phyloP scores from a whole-genome alignment of 1,140 invertebrate genomes.

The Chrysomallon squamiferum region DNA sequence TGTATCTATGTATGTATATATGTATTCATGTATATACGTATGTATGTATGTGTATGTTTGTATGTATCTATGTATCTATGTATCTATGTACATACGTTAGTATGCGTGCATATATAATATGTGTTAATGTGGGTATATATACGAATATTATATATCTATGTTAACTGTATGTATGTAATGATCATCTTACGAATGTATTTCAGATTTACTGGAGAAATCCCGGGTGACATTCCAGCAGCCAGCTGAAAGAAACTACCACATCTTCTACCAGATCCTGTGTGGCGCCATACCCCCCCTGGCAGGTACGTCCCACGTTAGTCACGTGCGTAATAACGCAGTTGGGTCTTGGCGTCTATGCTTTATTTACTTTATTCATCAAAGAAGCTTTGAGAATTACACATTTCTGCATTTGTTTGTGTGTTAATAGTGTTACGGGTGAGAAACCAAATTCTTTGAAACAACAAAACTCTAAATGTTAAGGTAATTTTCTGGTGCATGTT shows the following conservation, averaged over 20 bases:
- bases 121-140: too few relatives aligned
- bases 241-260: conserved; percentile 98
- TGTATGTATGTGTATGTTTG: neutral
- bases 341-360: neutral
- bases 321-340: neutral
- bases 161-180: too few relatives aligned
- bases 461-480: too few relatives aligned
- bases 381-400: neutral
- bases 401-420: neutral
- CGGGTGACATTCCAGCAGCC: conserved; percentile 99
- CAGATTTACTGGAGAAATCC: conserved; percentile 99
- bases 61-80: neutral
- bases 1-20: neutral
- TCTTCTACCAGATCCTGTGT: conserved; percentile 99
- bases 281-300: conserved; percentile 75
- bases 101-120: neutral
- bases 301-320: neutral
- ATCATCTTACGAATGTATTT: too few relatives aligned
- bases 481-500: too few relatives aligned
- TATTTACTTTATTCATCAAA: neutral
- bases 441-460: too few relatives aligned
- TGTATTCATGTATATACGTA: neutral
- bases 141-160: too few relatives aligned
- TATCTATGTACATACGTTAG: neutral
- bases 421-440: neutral